Conservation (phyloP, 2,797 vertebrate species). For the Mormyrops boulengeri region DNA sequence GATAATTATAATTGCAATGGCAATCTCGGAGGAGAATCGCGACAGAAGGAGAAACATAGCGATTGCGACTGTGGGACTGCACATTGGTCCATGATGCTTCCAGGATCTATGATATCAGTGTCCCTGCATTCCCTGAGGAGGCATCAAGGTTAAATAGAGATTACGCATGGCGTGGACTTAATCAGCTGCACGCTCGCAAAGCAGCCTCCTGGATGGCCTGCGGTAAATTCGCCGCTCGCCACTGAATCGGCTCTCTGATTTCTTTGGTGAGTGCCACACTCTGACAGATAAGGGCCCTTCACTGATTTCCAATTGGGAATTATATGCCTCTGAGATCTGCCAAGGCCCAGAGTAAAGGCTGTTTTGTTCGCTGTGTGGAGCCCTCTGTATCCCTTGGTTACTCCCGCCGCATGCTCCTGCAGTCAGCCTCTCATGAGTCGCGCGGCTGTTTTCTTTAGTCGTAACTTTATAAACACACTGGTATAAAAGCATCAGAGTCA, state of each 20-base stretch:
- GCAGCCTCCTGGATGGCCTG: not conserved
- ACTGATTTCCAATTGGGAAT: slow-evolving; percentile 22
- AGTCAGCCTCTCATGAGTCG: not conserved
- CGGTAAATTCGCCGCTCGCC: not conserved
- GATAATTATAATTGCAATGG: not conserved
- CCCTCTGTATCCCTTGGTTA: slow-evolving; percentile 5
- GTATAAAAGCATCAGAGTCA: not conserved
- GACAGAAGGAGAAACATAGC: not conserved
- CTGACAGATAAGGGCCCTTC: slow-evolving; percentile 18
- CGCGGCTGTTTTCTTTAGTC: not conserved
- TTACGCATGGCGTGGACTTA: slow-evolving; percentile 2
- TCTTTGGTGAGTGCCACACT: slow-evolving; percentile 18
- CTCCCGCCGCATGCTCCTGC: not conserved
- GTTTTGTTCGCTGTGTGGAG: slow-evolving; percentile 7
- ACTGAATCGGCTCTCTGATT: slow-evolving; percentile 18
- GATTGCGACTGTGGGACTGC: not conserved
- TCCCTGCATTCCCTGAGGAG: not conserved
- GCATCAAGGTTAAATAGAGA: slow-evolving; percentile 13
- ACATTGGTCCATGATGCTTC: not conserved
- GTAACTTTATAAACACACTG: not conserved
- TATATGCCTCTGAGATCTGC: slow-evolving; percentile 14
- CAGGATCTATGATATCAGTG: not conserved
- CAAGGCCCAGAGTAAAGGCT: not conserved
- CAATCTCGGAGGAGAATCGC: not conserved
- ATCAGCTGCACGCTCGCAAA: not conserved